Conservation (phyloP, 2,797 vertebrate genomes). For the Mionectes olivaceus region DNA sequence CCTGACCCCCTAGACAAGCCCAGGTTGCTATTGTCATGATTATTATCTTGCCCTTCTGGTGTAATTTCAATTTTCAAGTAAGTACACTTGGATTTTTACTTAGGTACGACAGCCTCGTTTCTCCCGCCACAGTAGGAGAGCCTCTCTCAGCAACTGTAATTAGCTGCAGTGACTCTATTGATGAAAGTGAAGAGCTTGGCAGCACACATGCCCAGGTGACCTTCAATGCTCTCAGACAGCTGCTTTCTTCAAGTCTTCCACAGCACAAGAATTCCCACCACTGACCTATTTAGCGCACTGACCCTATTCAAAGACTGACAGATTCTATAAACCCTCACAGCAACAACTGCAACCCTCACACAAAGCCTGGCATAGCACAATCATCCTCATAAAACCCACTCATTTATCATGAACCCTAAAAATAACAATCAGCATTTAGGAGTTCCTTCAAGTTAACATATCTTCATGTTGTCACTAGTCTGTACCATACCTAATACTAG, state of each 20-base stretch:
- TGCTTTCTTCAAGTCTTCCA: background rate
- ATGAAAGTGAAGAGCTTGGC: background rate
- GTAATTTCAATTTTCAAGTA: constrained; percentile 11
- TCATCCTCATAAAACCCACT: background rate
- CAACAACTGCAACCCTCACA: background rate
- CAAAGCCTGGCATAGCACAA: background rate
- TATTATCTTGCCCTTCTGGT: background rate
- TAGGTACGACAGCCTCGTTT: background rate
- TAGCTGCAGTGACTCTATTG: background rate
- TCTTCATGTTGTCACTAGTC: background rate
- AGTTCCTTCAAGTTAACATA: background rate
- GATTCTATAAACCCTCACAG: background rate
- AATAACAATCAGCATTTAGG: background rate
- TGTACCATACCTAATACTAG: background rate
- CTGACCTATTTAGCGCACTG: background rate
- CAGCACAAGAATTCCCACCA: background rate
- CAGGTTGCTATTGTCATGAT: background rate
- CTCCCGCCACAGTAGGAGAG: constrained; percentile 18
- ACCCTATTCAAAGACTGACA: background rate
- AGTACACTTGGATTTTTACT: constrained; percentile 1
- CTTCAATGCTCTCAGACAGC: constrained; percentile 1
- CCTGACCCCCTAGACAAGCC: background rate
- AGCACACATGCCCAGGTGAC: background rate
- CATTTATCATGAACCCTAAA: background rate
- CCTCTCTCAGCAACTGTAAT: background rate